These are phyloP conservation scores for Aldabrachelys gigantea DNA, from an alignment of 2,113 vertebrate species.

Conservation along the genomic window DNA sequence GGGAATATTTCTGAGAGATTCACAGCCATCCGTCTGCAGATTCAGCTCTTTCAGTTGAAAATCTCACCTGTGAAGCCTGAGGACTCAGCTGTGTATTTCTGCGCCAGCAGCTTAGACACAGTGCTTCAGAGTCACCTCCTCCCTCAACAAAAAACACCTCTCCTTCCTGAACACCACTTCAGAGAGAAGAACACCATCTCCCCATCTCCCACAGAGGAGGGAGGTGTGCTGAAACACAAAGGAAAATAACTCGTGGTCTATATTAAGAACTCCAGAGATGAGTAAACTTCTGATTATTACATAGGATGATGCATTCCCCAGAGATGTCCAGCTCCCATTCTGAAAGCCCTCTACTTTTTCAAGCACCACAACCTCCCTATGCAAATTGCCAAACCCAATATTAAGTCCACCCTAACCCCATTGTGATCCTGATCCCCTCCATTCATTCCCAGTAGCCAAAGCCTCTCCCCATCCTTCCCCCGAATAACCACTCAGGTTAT, in stretches of 20 bases:
- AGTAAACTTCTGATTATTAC: background rate
- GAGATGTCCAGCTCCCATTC: background rate
- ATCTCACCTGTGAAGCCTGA: background rate
- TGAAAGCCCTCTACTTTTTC: background rate
- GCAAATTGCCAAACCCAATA: no score
- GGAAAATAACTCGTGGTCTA: background rate
- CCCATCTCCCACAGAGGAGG: background rate
- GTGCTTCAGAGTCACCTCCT: background rate
- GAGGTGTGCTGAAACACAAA: background rate
- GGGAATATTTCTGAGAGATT: background rate
- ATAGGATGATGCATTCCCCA: background rate
- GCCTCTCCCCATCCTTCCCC: background rate
- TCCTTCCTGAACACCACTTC: background rate
- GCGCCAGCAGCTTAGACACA: background rate
- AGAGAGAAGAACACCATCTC: background rate
- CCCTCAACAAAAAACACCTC: background rate
- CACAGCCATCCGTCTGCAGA: fast-evolving
- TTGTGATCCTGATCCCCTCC: no score
- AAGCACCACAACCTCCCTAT: background rate
- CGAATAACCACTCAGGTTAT: background rate
- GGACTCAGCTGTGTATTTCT: background rate
- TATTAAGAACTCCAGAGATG: background rate
- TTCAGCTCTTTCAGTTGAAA: background rate
- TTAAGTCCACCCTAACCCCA: no score
- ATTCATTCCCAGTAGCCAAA: background rate